Evolutionary conservation across 2,888 invertebrate genomes (phyloP).

Genomic region (Oxystoma pomonae): DNA sequence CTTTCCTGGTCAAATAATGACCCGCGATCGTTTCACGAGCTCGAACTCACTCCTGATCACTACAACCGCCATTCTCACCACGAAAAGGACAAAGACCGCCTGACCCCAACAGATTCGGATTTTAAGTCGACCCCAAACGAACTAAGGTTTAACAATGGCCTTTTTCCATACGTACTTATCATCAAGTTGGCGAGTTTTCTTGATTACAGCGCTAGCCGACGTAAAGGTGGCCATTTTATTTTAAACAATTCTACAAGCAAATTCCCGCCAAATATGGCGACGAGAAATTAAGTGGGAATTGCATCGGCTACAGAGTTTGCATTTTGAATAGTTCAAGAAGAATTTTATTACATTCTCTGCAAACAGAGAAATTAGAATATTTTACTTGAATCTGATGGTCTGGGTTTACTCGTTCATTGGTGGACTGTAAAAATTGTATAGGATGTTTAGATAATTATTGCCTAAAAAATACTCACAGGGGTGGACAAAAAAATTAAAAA

Average conservation of each 20-base stretch:
- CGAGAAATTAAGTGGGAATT: neutral
- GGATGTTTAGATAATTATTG: no score
- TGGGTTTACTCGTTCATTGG: no score
- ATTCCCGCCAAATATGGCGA: neutral
- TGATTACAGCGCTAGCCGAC: neutral
- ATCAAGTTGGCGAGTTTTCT: neutral
- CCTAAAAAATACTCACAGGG: no score
- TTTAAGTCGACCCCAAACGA: neutral
- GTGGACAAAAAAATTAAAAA: no score
- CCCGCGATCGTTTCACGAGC: neutral
- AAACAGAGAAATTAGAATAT: no score
- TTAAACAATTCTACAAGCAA: neutral
- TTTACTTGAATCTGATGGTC: no score
- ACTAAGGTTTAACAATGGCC: neutral
- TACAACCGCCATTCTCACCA: neutral
- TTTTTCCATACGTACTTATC: neutral
- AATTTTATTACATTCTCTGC: no score
- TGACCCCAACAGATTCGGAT: neutral
- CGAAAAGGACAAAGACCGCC: neutral
- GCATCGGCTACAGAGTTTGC: neutral
- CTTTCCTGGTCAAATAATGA: neutral
- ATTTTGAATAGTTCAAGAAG: neutral
- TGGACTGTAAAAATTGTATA: no score
- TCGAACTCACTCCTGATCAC: neutral
- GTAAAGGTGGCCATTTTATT: neutral